Conservation (phyloP, 2,113 vertebrate species). For the Triplophysa rosa region DNA sequence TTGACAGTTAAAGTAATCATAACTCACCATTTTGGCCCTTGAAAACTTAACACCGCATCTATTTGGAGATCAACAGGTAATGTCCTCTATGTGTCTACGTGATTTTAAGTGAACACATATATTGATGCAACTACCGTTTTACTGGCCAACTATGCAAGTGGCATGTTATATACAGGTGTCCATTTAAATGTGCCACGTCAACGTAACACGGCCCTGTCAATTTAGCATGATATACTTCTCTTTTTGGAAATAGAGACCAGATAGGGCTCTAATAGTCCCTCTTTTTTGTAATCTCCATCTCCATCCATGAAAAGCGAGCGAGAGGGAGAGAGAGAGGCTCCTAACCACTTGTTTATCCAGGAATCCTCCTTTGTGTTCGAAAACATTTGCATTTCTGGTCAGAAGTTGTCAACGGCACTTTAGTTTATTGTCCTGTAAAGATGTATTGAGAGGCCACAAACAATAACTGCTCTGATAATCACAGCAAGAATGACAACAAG, state of each 20-base stretch:
- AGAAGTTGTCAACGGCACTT: constrained; percentile 46
- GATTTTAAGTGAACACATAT: constrained; percentile 55
- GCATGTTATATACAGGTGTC: constrained; percentile 45
- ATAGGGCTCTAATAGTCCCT: constrained; percentile 56
- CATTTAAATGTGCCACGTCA: constrained; percentile 72
- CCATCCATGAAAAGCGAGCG: constrained; percentile 62
- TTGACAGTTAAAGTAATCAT: not conserved
- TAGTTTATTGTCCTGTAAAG: constrained; percentile 33
- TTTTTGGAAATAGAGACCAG: constrained; percentile 69
- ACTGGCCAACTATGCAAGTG: constrained; percentile 44
- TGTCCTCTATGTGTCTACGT: not conserved
- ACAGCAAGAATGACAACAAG: not conserved
- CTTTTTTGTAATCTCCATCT: constrained; percentile 50
- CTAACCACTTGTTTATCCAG: constrained; percentile 52
- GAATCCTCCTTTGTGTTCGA: constrained; percentile 56
- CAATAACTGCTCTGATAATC: constrained; percentile 34
- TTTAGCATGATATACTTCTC: constrained; percentile 66
- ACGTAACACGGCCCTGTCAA: constrained; percentile 23
- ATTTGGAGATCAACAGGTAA: constrained; percentile 7
- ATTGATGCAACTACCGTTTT: constrained; percentile 61
- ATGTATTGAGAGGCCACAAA: not conserved
- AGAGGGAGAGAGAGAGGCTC: constrained; percentile 30
- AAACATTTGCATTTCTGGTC: constrained; percentile 68
- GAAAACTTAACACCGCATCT: constrained; percentile 35
- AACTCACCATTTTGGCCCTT: constrained; percentile 73